These are phyloP conservation scores for Polyploca ridens DNA, from an alignment of 2,888 invertebrate genomes.

Conservation along the genomic window DNA sequence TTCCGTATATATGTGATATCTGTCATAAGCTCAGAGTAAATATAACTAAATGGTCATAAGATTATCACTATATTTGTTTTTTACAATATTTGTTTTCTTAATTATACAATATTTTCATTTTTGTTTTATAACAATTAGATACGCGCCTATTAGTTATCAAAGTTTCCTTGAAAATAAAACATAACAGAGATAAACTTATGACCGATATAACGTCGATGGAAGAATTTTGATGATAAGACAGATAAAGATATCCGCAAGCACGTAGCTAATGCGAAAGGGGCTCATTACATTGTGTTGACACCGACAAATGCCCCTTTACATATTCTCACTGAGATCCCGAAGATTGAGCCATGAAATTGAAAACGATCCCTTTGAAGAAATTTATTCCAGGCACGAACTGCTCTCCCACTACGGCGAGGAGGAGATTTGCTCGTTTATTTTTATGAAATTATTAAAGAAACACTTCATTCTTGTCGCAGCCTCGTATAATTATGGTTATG, in stretches of 20 bases:
- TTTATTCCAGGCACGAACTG: slow-evolving; percentile 83
- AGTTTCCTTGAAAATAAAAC: neutral
- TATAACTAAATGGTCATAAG: too few relatives aligned
- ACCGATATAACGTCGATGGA: neutral
- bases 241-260: slow-evolving; percentile 63
- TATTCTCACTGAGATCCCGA: slow-evolving; percentile 81
- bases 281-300: slow-evolving; percentile 83
- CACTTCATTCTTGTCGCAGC: slow-evolving; percentile 66
- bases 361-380: slow-evolving; percentile 84
- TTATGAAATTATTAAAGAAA: slow-evolving; percentile 82
- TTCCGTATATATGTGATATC: too few relatives aligned
- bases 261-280: slow-evolving; percentile 73
- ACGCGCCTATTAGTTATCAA: neutral
- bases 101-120: too few relatives aligned
- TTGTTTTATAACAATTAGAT: too few relatives aligned
- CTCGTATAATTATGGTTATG: slow-evolving; percentile 38
- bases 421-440: slow-evolving; percentile 83
- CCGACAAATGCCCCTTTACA: slow-evolving; percentile 83
- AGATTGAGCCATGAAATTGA: slow-evolving; percentile 85
- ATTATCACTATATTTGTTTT: too few relatives aligned
- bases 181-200: neutral
- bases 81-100: too few relatives aligned
- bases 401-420: slow-evolving; percentile 75
- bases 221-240: slow-evolving; percentile 37
- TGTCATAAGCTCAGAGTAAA: too few relatives aligned